Percentiles rank a stretch among this genome's conserved stretches.
Conservation (phyloP, 2,113 vertebrate species). For the Melanerpes aurifrons region DNA sequence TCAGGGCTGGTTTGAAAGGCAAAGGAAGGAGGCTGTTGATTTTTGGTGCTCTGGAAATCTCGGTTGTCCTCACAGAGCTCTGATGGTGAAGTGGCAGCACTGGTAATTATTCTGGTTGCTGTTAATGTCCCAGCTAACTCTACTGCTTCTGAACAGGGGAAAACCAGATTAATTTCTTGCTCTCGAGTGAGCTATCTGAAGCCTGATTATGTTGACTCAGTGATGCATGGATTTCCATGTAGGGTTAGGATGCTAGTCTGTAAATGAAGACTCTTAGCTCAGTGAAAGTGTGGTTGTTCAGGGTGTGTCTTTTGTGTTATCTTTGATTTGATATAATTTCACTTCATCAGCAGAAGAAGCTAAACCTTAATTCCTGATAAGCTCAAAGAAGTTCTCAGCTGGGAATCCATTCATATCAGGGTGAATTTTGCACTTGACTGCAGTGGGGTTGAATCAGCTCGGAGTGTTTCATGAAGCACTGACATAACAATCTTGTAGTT, state of each 20-base stretch:
- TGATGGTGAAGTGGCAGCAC: neutral
- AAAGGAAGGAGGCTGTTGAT: neutral
- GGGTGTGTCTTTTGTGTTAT: slow-evolving; percentile 20
- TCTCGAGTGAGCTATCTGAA: slow-evolving; percentile 13
- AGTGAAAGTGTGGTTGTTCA: slow-evolving; percentile 6
- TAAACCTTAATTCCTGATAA: slow-evolving; percentile 29
- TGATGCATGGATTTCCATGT: slow-evolving; percentile 50
- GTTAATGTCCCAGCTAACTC: neutral
- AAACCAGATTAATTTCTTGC: neutral
- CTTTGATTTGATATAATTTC: slow-evolving; percentile 39
- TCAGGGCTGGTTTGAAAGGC: slow-evolving; percentile 24
- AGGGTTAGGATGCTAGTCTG: slow-evolving; percentile 3
- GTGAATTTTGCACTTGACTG: slow-evolving; percentile 56
- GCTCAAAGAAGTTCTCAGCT: slow-evolving; percentile 1
- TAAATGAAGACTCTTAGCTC: slow-evolving; percentile 29
- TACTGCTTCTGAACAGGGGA: neutral
- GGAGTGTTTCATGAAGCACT: neutral
- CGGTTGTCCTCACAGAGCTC: neutral
- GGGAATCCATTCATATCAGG: neutral
- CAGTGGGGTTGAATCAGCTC: neutral
- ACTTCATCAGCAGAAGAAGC: neutral
- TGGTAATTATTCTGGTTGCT: neutral
- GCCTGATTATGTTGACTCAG: neutral
- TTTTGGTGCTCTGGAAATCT: neutral
- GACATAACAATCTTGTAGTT: slow-evolving; percentile 29